Evolutionary conservation across 2,113 vertebrate genomes (phyloP), one percentile per base, ranked within the genome.

Genomic region (Lampris incognitus): DNA sequence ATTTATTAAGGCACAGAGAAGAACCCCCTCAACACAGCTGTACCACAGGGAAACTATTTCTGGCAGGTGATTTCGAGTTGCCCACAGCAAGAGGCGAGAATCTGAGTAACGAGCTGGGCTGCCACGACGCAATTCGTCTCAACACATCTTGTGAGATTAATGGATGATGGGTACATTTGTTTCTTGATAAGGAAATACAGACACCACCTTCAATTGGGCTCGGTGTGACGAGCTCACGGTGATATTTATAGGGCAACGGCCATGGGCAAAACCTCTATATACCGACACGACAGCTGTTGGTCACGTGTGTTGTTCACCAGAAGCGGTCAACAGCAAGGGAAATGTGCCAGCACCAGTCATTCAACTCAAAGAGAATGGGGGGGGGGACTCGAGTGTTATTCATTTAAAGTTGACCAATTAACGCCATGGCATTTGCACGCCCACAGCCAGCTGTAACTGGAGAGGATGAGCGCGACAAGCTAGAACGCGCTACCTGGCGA

Each of bases 191-290:
- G 24, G 24, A 24, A 24, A 24, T 24, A 6, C 42, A 59, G 40
- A 76, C 13, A 56, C 3, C 68, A n/a, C 56, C 44, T n/a, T 50
- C 48, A 6, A 82, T 52, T 59, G 69, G n/a, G 73, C 64, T 46
- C 83, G 49, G 39, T 52, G 24, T 62, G 41, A 64, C 7, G 42
- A 69, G 58, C 61, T 82, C 63, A 67, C n/a, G n/a, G 74, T 42
- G 61, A 81, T 93, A 94, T 93, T 92, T 93, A 83, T 94, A 93
- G 92, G 76, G 72, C n/a, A 39, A 56, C 73, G 72, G 24, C 69
- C 64, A 60, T 61, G 70, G 77, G 70, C 71, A 78, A 81, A 74
- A 87, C 63, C 24, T 57, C 59, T 71, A 68, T 68, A 69, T 41
- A 57, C 65, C 41, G 39, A 69, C 58, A 79, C 85, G 89, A 88